Evolutionary conservation across 2,113 vertebrate species (phyloP).

Genomic region (Phocoena sinus): DNA sequence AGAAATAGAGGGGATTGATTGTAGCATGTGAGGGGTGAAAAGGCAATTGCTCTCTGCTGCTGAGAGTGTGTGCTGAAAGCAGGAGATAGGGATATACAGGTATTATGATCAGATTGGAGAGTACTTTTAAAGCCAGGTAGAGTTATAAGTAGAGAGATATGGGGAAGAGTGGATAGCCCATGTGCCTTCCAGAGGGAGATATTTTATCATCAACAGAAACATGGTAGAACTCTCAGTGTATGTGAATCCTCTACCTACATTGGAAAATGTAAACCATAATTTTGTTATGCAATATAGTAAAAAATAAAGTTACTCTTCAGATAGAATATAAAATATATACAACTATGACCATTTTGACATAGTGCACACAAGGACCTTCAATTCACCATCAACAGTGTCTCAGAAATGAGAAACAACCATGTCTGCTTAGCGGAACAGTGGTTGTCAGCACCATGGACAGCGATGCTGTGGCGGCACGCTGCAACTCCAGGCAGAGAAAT

Average conservation of each 20-base stretch:
- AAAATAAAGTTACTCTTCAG: not conserved
- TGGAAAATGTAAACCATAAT: not conserved
- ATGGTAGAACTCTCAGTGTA: not conserved
- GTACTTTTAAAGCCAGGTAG: not conserved
- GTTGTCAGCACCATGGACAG: slow-evolving; percentile 61
- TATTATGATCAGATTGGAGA: not conserved
- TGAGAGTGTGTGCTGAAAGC: not conserved
- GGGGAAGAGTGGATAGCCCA: not conserved
- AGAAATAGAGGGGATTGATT: not conserved
- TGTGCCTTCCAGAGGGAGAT: not conserved
- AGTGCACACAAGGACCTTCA: not conserved
- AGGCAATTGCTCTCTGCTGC: not conserved
- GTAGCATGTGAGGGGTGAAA: not conserved
- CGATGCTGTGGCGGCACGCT: accelerated
- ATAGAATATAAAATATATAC: not conserved
- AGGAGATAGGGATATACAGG: not conserved
- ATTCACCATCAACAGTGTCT: not conserved
- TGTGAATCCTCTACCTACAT: not conserved
- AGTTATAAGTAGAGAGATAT: not conserved
- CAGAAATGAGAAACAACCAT: not conserved
- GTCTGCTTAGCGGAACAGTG: accelerated
- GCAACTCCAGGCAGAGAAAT: not conserved
- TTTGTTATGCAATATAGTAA: not conserved
- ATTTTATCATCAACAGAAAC: slow-evolving; percentile 9
- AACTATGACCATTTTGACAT: not conserved